Base-by-base conservation (phyloP, 2,797 vertebrate genomes). In the Ceyx erithaca region DNA sequence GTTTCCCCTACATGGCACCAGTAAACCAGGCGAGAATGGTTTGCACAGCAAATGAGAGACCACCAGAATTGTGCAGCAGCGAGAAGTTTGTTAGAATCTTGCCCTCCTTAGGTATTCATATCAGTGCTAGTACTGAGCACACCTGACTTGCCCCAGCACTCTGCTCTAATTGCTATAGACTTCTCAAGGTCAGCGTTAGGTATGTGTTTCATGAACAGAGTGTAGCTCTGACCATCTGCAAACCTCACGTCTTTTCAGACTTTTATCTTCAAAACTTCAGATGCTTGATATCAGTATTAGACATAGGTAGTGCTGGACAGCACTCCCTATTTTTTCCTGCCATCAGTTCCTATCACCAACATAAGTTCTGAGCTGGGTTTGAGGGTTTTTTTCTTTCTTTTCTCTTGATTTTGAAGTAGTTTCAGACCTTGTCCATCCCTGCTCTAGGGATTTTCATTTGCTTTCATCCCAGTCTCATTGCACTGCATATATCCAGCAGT, bases 401-500 rank as follows among this genome's bases (percentile, higher is more conserved):
- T 72, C n/a, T 85, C 85, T 81, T 54, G 25, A 59, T 26, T 63
- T 76, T 2, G 7, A 80, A 41, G 22, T 66, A 55, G 13, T 89
- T 85, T 87, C 51, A 69, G 59, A 33, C 23, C 33, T 61, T 88
- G 20, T 26, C 45, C 19, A 7, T 52, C 66, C 37, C 22, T 61
- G 62, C 31, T 91, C 43, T 72, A 85, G 82, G 85, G 43, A 55
- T 92, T 64, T 46, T 91, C 49, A 54, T 66, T 46, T 75, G 49
- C 59, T 87, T 5, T 78, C 58, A 41, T 46, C 59, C 3, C 3
- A 76, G 61, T 46, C 59, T 79, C 40, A 57, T 51, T 41, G 67
- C 62, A 79, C 70, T 86, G 70, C 70, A 14, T 30, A 70, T 57
- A 75, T 67, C 49, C 79, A 64, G 68, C 83, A 82, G 76, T 57